Evolutionary conservation across 2,113 vertebrate species (phyloP).

Genomic region (Anthoscopus minutus): DNA sequence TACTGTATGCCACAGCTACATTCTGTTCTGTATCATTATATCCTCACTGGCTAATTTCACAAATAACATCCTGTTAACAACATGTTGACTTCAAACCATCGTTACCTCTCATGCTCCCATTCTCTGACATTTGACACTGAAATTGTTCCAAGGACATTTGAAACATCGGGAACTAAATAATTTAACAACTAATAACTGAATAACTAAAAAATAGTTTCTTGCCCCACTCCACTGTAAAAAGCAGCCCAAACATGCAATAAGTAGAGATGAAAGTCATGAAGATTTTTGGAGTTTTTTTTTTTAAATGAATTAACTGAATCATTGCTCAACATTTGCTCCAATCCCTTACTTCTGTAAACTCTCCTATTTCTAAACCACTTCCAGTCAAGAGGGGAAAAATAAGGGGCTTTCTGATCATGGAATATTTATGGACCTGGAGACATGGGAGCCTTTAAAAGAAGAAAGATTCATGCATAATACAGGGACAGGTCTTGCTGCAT

Average conservation of each 20-base stretch:
- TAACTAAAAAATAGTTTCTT: not conserved
- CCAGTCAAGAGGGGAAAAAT: not conserved
- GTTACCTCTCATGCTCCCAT: not conserved
- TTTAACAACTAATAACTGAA: too few relatives aligned
- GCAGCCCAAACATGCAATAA: not conserved
- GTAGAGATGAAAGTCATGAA: not conserved
- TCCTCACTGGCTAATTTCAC: not conserved
- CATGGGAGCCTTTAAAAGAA: not conserved
- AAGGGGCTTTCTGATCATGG: conserved; percentile 29
- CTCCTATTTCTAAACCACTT: not conserved
- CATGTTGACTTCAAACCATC: not conserved
- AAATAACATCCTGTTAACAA: not conserved
- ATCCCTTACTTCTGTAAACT: not conserved
- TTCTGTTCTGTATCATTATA: not conserved
- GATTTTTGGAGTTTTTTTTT: not conserved
- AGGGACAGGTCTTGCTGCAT: not conserved
- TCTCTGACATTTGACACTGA: not conserved
- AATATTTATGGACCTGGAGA: conserved; percentile 55
- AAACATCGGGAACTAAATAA: not conserved
- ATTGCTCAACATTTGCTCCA: not conserved
- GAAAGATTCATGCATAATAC: conserved; percentile 50
- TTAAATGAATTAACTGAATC: not conserved
- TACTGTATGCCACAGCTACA: not conserved
- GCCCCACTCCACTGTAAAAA: not conserved
- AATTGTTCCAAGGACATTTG: not conserved